Base-by-base conservation (phyloP, 35 echinoderm and acorn worm species). In the Diadema setosum region DNA sequence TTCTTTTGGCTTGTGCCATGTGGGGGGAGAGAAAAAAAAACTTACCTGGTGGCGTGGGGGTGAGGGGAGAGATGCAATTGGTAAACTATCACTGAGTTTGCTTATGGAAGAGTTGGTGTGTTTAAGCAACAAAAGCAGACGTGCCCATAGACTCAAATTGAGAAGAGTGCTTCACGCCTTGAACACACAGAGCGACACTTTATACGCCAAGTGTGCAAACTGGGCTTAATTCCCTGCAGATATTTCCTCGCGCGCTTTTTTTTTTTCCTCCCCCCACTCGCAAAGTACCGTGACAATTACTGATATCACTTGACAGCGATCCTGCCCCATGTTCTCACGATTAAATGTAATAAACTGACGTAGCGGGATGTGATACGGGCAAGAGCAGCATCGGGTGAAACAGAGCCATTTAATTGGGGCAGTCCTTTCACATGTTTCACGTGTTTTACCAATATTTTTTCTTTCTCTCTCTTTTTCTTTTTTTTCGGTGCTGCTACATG, bases 61-160 rank as follows among this genome's bases (percentile, higher is more conserved):
- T 11, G 16, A 37, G 16, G 69, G 69, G 61, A 65, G 36, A n/a
- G 63, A 67, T 67, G 63, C 63, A 31, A 34, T 67, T 6, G 73
- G 73, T 78, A 78, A 78, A 78, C 73, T 78, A 78, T 78, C 73
- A 78, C 35, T 78, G 73, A 26, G 73, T 78, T 78, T 78, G 73
- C 73, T 39, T 78, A 41, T 14, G 73, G 73, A 78, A 78, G 73
- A 78, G 35, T 44, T 44, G 73, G 73, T 78, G 73, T 78, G 73
- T 44, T 78, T 78, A 78, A 16, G 73, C 29, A 78, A 78, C 73
- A 78, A 78, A 42, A 78, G 73, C 73, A 78, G 73, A 78, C 73
- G 73, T 78, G 73, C 73, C 44, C 73, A 78, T 78, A 41, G 73
- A 34, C 73, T 78, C 73, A 41, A 42, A 44, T 78, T 41, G 73